phyloP scores from a whole-genome alignment of 2,113 vertebrate genomes.

The Aldabrachelys gigantea region DNA sequence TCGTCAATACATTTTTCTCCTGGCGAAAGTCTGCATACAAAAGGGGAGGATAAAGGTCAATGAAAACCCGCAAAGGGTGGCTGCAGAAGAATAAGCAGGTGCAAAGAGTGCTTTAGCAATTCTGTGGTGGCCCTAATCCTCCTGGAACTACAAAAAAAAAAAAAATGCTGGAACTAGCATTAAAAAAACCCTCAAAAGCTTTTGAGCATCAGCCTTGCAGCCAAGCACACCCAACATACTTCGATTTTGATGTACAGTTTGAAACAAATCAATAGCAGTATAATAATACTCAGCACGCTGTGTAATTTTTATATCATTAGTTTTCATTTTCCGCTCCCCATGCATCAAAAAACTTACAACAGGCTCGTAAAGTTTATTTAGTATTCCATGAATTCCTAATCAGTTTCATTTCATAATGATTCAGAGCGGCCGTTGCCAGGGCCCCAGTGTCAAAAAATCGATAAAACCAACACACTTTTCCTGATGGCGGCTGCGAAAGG shows the following conservation, averaged over 20 bases:
- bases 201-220: conserved; percentile 73
- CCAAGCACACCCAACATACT: conserved; percentile 78
- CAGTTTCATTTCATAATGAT: conserved; percentile 99
- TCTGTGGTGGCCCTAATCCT: background rate
- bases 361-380: conserved; percentile 98
- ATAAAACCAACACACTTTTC: conserved; percentile 98
- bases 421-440: conserved; percentile 86
- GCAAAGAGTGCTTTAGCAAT: background rate
- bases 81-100: background rate
- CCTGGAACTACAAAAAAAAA: background rate
- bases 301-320: conserved; percentile 99
- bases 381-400: conserved; percentile 99
- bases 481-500: conserved; percentile 92
- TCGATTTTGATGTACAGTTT: conserved; percentile 95
- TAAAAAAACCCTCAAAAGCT: conserved; percentile 49
- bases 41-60: background rate
- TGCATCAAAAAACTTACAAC: conserved; percentile 93
- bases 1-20: conserved; percentile 3
- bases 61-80: conserved; percentile 4
- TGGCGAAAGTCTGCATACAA: background rate
- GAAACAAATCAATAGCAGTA: conserved; percentile 98
- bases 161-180: conserved; percentile 46
- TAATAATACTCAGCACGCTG: conserved; percentile 97
- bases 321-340: conserved; percentile 90
- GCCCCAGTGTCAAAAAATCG: conserved; percentile 93